Base-by-base conservation (phyloP, 2,113 vertebrate species). In the Salvelinus alpinus region DNA sequence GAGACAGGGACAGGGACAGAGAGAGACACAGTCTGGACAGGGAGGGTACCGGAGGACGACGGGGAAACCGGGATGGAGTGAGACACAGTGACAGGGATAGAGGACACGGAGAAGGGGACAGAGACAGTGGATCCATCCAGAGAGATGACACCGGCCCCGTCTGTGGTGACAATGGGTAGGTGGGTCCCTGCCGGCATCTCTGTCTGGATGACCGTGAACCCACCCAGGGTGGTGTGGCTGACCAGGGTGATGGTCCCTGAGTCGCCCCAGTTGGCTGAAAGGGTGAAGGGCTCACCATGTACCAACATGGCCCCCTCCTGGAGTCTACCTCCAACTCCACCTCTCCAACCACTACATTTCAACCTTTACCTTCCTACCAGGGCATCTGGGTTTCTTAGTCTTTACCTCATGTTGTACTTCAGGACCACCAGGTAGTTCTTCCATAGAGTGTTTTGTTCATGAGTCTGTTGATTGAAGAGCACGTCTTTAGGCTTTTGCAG, bases 381-480 rank as follows among this genome's bases (percentile, higher is more conserved):
- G 34, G 51, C 47, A 12, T 75, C 87, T 91, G 1, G 85, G 29
- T 72, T 89, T 93, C 82, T 88, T 92, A 12, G 57, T 22, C 48
- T 51, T 51, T 7, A 86, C 94, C 88, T 98, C 1, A 96, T 73
- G 0, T 96, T 95, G 62, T 95, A 95, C 75, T 98, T 92, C 48
- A 99, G 93, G 20, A 98, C 93, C 77, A 98, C 96, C 12, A 99
- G 94, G 91, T 97, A 99, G 71, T 96, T 97, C 87, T 97, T 99
- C 98, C 98, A 99, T 0, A 96, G 98, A 3, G 95, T 95, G 54
- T 96, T 96, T 69, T 97, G 95, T 83, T 98, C 96, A 0, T 99
- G 98, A 57, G 96, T 96, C 98, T 99, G 81, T 65, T 72, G 1
- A 22, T 68, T 2, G 38, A 51, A 51, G 14, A 3, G 48, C 48